These are phyloP conservation scores for Cylindroiulus punctatus DNA, from an alignment of 2,888 invertebrate genomes.

Conservation along the genomic window DNA sequence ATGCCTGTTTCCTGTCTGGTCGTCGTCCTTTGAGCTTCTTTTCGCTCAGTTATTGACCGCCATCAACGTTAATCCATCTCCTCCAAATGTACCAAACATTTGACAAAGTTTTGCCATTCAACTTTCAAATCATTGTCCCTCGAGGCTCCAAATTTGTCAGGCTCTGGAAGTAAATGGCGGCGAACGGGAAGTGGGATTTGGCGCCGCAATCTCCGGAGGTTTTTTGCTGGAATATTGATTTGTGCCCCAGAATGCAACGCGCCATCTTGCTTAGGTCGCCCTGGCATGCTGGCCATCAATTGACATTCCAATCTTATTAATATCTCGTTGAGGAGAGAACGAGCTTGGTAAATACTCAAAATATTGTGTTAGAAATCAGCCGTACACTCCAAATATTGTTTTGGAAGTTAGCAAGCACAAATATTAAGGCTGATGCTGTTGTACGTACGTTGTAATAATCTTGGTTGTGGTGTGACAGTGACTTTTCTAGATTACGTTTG, in stretches of 20 bases:
- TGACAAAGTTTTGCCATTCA: constrained; percentile 5
- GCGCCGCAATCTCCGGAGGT: background rate
- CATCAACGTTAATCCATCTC: background rate
- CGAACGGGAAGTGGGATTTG: background rate
- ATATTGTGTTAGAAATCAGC: too few species aligned
- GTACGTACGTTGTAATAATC: too few species aligned
- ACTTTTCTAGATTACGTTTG: too few species aligned
- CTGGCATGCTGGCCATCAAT: background rate
- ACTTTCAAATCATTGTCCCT: constrained; percentile 29
- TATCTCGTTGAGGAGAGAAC: background rate
- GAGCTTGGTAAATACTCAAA: background rate
- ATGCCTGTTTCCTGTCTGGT: background rate
- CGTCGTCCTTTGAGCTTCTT: background rate
- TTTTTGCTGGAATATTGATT: background rate
- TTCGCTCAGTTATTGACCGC: background rate
- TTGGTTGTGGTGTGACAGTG: too few species aligned
- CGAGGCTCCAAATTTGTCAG: background rate
- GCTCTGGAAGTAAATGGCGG: background rate
- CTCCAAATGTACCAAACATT: background rate
- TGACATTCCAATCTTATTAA: constrained; percentile 20
- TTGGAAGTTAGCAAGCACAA: too few species aligned
- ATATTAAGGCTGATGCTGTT: too few species aligned
- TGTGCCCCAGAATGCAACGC: background rate
- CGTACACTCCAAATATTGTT: too few species aligned
- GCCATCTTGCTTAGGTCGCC: background rate